Evolutionary conservation across 2,797 vertebrate genomes (phyloP).

Genomic region (Mionectes olivaceus): DNA sequence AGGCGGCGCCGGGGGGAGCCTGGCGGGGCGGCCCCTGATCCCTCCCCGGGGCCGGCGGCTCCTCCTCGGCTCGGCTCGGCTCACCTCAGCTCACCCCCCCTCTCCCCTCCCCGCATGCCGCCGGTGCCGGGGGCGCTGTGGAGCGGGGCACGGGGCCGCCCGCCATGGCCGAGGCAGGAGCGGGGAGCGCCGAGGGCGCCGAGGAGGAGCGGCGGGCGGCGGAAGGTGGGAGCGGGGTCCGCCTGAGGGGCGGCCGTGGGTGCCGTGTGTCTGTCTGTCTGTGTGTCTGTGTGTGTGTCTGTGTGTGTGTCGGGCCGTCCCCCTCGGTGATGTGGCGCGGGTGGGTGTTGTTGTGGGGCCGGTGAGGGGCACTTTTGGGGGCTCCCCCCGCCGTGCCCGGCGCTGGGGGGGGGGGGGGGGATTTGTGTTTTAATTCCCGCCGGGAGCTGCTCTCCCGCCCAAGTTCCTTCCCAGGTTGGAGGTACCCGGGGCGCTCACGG

Average conservation of each 20-base stretch:
- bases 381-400: neutral
- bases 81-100: neutral
- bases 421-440: neutral
- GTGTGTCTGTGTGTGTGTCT: neutral
- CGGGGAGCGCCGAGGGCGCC: neutral
- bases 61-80: neutral
- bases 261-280: neutral
- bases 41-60: neutral
- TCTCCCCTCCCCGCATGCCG: neutral
- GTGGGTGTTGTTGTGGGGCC: neutral
- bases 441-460: neutral
- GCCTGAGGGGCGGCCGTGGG: neutral
- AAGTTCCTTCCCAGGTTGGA: neutral
- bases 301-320: too few relatives aligned
- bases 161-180: slow-evolving; percentile 51
- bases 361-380: too few relatives aligned
- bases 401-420: neutral
- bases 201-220: slow-evolving; percentile 8
- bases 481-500: neutral
- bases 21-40: neutral
- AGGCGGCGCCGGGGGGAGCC: neutral
- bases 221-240: neutral
- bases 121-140: slow-evolving; percentile 2
- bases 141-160: neutral
- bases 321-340: neutral